These are phyloP conservation scores for Acrobasis suavella DNA, from an alignment of 2,888 invertebrate genomes.

Conservation along the genomic window DNA sequence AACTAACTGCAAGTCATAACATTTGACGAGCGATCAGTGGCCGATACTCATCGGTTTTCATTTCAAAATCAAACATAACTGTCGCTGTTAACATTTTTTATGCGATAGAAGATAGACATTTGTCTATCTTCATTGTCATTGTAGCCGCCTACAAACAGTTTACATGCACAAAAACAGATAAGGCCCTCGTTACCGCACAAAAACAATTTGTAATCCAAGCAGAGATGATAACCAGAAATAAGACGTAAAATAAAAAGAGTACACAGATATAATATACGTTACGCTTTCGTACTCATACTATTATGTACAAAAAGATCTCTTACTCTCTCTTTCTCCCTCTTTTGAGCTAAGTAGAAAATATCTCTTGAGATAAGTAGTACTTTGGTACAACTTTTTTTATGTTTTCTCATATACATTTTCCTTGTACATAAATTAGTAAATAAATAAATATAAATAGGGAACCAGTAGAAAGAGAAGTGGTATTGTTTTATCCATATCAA, in stretches of 20 bases:
- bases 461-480: too few relatives aligned
- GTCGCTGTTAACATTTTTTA: constrained; percentile 4
- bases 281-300: too few relatives aligned
- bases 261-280: not conserved
- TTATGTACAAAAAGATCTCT: too few relatives aligned
- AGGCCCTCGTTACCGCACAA: constrained; percentile 17
- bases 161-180: constrained; percentile 16
- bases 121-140: too few relatives aligned
- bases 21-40: not conserved
- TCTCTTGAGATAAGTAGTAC: too few relatives aligned
- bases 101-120: not conserved
- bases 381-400: too few relatives aligned
- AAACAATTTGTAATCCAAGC: constrained; percentile 20
- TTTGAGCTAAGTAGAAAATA: too few relatives aligned
- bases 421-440: too few relatives aligned
- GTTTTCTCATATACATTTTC: too few relatives aligned
- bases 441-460: too few relatives aligned
- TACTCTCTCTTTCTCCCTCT: too few relatives aligned
- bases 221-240: constrained; percentile 11
- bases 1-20: constrained; percentile 4
- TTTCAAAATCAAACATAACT: constrained; percentile 14
- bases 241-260: not conserved
- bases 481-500: too few relatives aligned
- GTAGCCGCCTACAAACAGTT: constrained; percentile 12
- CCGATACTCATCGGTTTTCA: not conserved